phyloP scores from a whole-genome alignment of 2,888 invertebrate genomes.

The Clostera curtula region DNA sequence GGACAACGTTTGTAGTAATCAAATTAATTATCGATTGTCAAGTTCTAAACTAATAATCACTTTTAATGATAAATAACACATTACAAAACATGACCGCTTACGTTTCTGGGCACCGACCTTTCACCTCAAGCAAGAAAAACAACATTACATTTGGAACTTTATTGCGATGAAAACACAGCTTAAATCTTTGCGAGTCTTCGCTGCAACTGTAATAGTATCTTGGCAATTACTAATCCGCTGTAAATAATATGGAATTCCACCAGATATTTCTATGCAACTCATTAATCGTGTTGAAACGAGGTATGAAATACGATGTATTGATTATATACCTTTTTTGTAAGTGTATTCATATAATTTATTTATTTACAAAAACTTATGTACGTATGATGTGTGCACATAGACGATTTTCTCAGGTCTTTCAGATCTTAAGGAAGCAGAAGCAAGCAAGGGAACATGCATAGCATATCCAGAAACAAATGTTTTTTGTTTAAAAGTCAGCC shows the following conservation, averaged over 20 bases:
- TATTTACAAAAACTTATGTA: no score
- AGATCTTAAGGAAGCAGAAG: no score
- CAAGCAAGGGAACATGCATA: no score
- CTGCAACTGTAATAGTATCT: conserved; percentile 8
- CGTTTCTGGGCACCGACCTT: conserved; percentile 28
- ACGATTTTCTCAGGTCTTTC: no score
- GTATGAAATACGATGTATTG: conserved; percentile 23
- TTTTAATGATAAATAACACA: conserved; percentile 34
- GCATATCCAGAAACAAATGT: no score
- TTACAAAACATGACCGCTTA: conserved; percentile 31
- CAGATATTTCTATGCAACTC: conserved; percentile 33
- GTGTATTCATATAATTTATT: no score
- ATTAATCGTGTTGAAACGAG: conserved; percentile 36
- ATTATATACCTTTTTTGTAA: conserved; percentile 5
- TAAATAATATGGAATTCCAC: conserved; percentile 32
- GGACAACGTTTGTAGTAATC: conserved; percentile 28
- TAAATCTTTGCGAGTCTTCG: conserved; percentile 5
- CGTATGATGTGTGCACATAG: no score
- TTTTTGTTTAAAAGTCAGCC: no score
- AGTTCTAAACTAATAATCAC: conserved; percentile 25
- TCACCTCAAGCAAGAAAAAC: conserved; percentile 5
- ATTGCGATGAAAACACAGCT: conserved; percentile 9
- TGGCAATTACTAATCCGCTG: conserved; percentile 23
- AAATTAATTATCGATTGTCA: conserved; percentile 35
- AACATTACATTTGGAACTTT: neutral